phyloP scores from a whole-genome alignment of 2,888 invertebrate species.

The Dyspetes luteomarginatus region DNA sequence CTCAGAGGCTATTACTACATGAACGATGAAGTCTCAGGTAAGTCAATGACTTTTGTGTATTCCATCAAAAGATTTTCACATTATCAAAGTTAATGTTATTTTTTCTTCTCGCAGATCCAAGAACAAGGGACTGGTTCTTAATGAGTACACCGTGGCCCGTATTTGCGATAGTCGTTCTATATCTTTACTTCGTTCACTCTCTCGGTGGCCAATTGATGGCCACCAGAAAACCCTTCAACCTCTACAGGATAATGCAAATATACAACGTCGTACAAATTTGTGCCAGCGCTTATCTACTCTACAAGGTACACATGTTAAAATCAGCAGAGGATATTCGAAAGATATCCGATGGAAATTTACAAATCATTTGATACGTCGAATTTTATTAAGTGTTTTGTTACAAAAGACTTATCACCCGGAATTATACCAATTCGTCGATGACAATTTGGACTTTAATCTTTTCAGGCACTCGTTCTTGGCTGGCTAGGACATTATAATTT shows the following conservation, averaged over 20 bases:
- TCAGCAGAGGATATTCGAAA: constrained; percentile 5
- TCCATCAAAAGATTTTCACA: background rate
- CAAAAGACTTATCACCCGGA: background rate
- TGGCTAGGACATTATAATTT: constrained; percentile 86
- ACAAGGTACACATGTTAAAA: constrained; percentile 83
- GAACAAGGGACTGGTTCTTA: constrained; percentile 88
- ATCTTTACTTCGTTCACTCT: constrained; percentile 89
- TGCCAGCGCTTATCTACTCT: constrained; percentile 85
- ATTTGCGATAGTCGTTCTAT: constrained; percentile 85
- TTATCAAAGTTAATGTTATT: no score
- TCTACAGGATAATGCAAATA: constrained; percentile 87
- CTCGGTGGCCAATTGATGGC: constrained; percentile 91
- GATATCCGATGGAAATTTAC: background rate
- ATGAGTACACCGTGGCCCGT: constrained; percentile 88
- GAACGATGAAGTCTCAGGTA: constrained; percentile 79
- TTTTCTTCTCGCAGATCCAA: constrained; percentile 84
- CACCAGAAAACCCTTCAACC: constrained; percentile 86
- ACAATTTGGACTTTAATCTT: constrained; percentile 63
- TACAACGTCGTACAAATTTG: constrained; percentile 89
- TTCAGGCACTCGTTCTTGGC: constrained; percentile 73
- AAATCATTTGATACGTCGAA: constrained; percentile 1
- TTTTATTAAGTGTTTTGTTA: background rate
- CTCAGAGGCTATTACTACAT: constrained; percentile 72
- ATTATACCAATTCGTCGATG: constrained; percentile 20
- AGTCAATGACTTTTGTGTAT: background rate